Percentiles rank a stretch among this genome's conserved stretches.
phyloP scores from a whole-genome alignment of 2,888 invertebrate genomes.

The Erebia palarica region DNA sequence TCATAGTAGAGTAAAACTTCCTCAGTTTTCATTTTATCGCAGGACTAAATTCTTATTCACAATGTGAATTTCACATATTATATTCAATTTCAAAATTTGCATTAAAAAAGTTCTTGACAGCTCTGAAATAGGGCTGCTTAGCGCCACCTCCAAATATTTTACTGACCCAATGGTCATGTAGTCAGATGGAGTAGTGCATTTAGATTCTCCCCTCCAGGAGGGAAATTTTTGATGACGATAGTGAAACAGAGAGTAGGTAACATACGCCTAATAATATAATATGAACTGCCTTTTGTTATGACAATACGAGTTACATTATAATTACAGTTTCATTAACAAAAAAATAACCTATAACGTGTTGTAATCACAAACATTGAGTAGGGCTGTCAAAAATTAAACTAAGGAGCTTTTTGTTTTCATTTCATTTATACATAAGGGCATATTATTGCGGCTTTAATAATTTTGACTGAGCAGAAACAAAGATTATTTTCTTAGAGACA shows the following conservation, averaged over 20 bases:
- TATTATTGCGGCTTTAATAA: not conserved
- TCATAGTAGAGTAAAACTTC: no score
- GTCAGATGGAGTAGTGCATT: not conserved
- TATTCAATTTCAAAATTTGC: no score
- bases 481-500: no score
- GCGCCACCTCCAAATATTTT: no score
- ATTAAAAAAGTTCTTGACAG: no score
- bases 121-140: no score
- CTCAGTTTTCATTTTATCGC: no score
- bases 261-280: slow-evolving; percentile 48
- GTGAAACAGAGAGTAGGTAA: slow-evolving; percentile 49
- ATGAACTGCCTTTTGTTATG: slow-evolving; percentile 51
- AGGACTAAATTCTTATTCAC: no score
- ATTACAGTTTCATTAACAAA: slow-evolving; percentile 45
- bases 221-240: slow-evolving; percentile 21
- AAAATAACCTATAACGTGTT: slow-evolving; percentile 37
- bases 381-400: slow-evolving; percentile 33
- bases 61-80: no score
- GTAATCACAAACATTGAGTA: slow-evolving; percentile 35
- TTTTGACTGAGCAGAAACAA: not conserved
- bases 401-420: not conserved
- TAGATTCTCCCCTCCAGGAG: not conserved
- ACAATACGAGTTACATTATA: slow-evolving; percentile 45
- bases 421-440: not conserved
- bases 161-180: not conserved